Conservation (phyloP, 2,888 invertebrate genomes). For the Leucophenga montana region DNA sequence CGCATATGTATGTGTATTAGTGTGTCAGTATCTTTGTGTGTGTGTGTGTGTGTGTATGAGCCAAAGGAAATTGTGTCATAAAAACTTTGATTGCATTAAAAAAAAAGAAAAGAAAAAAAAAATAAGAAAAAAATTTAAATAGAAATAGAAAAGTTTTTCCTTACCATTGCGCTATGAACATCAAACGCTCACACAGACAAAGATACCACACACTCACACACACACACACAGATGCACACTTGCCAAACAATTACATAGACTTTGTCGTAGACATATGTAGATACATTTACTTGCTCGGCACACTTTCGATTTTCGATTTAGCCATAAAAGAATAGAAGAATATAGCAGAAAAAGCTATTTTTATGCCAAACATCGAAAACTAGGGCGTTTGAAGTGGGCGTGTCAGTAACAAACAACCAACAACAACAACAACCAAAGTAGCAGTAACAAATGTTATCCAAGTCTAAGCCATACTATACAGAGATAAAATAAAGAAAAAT, state of each 20-base stretch:
- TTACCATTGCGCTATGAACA: too few relatives aligned
- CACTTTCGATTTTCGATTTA: constrained; percentile 64
- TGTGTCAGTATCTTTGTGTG: too few relatives aligned
- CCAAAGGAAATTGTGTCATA: too few relatives aligned
- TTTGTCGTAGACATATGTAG: too few relatives aligned
- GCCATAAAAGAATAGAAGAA: constrained; percentile 30
- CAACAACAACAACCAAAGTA: background rate
- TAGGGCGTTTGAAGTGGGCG: background rate
- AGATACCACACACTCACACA: constrained; percentile 22
- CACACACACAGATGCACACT: constrained; percentile 12
- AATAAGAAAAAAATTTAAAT: too few relatives aligned
- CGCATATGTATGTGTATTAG: too few relatives aligned
- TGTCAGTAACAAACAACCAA: constrained; percentile 2
- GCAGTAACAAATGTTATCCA: background rate
- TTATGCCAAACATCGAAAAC: background rate
- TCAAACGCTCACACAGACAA: constrained; percentile 32
- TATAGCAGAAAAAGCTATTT: background rate
- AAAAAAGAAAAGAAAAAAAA: too few relatives aligned
- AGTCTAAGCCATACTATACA: background rate
- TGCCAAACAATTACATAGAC: too few relatives aligned
- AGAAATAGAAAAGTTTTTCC: too few relatives aligned
- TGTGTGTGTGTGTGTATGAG: too few relatives aligned
- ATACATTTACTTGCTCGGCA: constrained; percentile 49
- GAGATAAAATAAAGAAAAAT: background rate
- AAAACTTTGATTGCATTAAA: too few relatives aligned